phyloP scores from a whole-genome alignment of 2,888 invertebrate genomes.

The Cephus spinipes region DNA sequence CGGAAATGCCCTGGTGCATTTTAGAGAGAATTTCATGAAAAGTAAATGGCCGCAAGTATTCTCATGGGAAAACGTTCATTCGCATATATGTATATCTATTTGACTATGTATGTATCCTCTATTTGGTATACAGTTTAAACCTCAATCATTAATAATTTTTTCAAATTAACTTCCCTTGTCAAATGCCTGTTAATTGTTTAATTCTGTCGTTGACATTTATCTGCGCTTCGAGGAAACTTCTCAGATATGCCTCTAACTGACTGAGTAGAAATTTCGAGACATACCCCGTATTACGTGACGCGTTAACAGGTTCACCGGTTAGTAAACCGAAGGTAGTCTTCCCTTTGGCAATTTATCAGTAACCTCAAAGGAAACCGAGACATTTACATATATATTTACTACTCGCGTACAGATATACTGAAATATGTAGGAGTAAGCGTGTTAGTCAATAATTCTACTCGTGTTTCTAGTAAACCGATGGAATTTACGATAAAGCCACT shows the following conservation, averaged over 20 bases:
- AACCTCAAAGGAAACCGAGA: neutral
- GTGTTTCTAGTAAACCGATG: neutral
- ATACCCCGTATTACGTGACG: neutral
- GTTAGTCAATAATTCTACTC: neutral
- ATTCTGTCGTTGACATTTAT: neutral
- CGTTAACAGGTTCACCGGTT: neutral
- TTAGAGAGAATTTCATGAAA: neutral
- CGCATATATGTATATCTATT: neutral
- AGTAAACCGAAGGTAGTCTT: neutral
- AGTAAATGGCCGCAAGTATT: neutral
- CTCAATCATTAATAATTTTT: neutral
- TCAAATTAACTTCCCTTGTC: neutral
- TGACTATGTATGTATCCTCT: neutral
- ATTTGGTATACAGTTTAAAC: neutral
- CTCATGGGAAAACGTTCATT: neutral
- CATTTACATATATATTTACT: neutral
- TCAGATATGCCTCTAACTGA: neutral
- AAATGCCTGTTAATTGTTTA: neutral
- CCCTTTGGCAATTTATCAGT: neutral
- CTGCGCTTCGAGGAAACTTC: neutral
- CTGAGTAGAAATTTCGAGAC: neutral
- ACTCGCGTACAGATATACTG: neutral
- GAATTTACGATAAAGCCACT: too few species aligned
- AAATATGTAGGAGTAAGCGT: neutral
- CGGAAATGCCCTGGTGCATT: neutral